Evolutionary conservation across 2,888 invertebrate genomes (phyloP), one percentile per base, ranked within the genome.

Genomic region (Molanna angustata): DNA sequence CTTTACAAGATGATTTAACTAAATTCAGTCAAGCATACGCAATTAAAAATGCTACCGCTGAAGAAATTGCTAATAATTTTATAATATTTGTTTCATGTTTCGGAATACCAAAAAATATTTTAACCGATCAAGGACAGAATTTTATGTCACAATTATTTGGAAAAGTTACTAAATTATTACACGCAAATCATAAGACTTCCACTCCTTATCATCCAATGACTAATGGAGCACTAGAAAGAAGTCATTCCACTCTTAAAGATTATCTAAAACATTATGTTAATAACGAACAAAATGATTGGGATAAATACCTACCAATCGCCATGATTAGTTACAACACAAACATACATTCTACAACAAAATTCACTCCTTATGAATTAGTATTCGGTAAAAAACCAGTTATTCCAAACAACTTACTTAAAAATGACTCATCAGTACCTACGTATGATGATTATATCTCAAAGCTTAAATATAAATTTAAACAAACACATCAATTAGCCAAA

Each of bases 41-140:
- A 16, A 45, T 65, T 7, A 49, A 48, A 3, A 62, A 64, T 54
- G 63, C 66, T 49, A 62, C 64, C 50, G 61, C 68, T 1, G 48
- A 57, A 57, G 66, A 64, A 1, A 61, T 68, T 14, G 67, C 66
- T 4, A 56, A 62, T 14, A 39, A 52, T 21, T 51, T 69, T 2
- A 40, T 65, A 4, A 61, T 66, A 35, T 64, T 66, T 32, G 65
- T 66, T n/a, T 61, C 65, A 3, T 45, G 63, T 2, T 67, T 68
- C 52, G 68, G 68, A 9, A 64, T 68, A 6, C 67, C 69, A 1
- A 63, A 65, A 58, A 46, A 49, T 3, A 61, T 69, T 21, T 47
- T 71, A 1, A 63, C 69, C 0, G 70, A 73, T 54, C 65, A 67
- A 62, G 70, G 67, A 1, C 61, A 63, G 9, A 63, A 69, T 45